Base-by-base conservation (phyloP, 2,113 vertebrate species). In the Cryptotis parvus region DNA sequence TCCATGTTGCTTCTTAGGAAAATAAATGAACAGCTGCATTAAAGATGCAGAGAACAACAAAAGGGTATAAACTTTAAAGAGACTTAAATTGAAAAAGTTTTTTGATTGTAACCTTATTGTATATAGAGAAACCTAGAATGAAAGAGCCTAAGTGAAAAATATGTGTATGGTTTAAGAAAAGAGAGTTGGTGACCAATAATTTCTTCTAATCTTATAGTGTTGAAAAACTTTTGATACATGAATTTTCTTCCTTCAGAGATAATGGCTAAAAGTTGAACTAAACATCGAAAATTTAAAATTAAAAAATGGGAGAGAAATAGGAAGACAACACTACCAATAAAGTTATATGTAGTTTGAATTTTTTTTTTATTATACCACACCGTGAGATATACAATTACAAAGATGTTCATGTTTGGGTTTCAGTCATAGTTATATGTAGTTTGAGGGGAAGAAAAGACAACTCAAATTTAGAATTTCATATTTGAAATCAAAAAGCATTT, bases 401-500 rank as follows among this genome's bases (percentile, higher is more conserved):
- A n/a, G n/a, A n/a, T n/a, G n/a, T n/a, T n/a, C n/a, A n/a, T n/a
- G n/a, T n/a, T n/a, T n/a, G n/a, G n/a, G n/a, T n/a, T n/a, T n/a
- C n/a, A n/a, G n/a, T n/a, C n/a, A n/a, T n/a, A 63, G 29, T 16
- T 22, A 43, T 58, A 35, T 68, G 31, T 29, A 84, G 1, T 89
- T 87, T 58, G 63, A 75, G 63, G 82, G 86, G 82, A 93, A 87
- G 69, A 91, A 73, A 81, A 76, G 39, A 86, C 35, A 93, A 49
- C 10, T 82, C 37, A 82, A 41, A 18, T 75, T 87, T 85, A 89
- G 73, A 77, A 84, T 20, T 88, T 49, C 4, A 37, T 90, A 90
- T 95, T 81, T 95, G 77, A 91, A 79, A 76, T 91, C 85, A 76
- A 33, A 93, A 84, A 82, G 29, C 29, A 81, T 74, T 39, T 79